Evolutionary conservation across 2,113 vertebrate species (phyloP).

Genomic region (Neopipo cinnamomea): DNA sequence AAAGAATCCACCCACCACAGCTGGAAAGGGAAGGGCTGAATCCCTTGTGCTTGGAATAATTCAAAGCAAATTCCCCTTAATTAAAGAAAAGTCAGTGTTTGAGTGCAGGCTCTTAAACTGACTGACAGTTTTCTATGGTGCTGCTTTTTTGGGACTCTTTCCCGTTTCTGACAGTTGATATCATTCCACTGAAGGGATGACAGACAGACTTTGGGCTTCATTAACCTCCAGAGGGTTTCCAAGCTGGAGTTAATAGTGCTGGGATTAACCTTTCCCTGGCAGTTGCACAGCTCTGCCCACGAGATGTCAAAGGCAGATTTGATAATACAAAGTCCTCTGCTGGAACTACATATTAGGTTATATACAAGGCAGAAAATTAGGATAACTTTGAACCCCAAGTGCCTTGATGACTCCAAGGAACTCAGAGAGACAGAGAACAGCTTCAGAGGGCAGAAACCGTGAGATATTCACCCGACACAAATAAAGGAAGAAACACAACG

Average conservation of each 20-base stretch:
- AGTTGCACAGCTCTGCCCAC: not conserved
- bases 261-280: not conserved
- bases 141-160: not conserved
- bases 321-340: not conserved
- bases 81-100: not conserved
- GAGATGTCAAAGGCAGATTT: not conserved
- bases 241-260: not conserved
- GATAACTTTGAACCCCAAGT: not conserved
- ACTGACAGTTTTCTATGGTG: not conserved
- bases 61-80: not conserved
- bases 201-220: not conserved
- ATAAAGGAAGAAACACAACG: not conserved
- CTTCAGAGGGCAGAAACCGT: not conserved
- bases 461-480: not conserved
- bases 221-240: not conserved
- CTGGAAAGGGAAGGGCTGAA: not conserved
- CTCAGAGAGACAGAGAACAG: not conserved
- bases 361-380: not conserved
- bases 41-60: not conserved
- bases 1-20: not conserved
- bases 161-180: not conserved
- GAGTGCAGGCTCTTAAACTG: not conserved
- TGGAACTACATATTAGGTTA: not conserved
- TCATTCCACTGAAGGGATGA: not conserved
- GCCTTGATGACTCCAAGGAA: not conserved